Conservation (phyloP, 2,113 vertebrate genomes). For the Eonycteris spelaea region DNA sequence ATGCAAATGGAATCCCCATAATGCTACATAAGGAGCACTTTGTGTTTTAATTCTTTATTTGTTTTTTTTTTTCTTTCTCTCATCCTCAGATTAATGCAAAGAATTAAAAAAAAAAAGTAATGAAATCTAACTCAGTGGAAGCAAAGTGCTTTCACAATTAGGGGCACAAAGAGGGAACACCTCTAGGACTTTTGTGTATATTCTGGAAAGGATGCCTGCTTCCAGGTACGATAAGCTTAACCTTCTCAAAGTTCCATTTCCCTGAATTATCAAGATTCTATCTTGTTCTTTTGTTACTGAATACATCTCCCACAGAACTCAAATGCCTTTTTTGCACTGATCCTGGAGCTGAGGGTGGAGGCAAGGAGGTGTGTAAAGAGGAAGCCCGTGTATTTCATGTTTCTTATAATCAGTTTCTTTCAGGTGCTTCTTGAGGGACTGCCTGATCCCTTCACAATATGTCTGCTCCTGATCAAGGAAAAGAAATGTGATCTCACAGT, state of each 20-base stretch:
- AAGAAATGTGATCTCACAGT: slow-evolving; percentile 1
- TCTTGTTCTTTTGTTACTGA: slow-evolving; percentile 46
- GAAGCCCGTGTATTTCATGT: not conserved
- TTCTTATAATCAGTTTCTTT: slow-evolving; percentile 53
- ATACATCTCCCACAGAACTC: slow-evolving; percentile 12
- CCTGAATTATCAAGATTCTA: slow-evolving; percentile 21
- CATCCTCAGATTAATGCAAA: not conserved
- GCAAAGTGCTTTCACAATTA: not conserved
- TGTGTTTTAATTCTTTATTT: not conserved
- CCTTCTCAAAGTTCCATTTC: slow-evolving; percentile 40
- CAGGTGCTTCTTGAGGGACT: not conserved
- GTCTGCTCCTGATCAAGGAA: not conserved
- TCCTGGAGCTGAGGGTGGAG: not conserved
- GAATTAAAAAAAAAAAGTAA: not conserved
- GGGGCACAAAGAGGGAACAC: not conserved
- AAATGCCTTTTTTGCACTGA: not conserved
- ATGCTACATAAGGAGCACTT: slow-evolving; percentile 36
- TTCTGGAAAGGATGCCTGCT: not conserved
- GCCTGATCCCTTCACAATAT: not conserved
- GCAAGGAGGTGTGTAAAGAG: not conserved
- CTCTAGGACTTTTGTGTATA: not conserved
- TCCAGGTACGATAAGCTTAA: slow-evolving; percentile 29
- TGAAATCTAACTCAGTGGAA: not conserved
- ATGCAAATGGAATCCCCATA: not conserved
- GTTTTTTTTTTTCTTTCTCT: not conserved